Conservation (phyloP, 2,888 invertebrate genomes). For the Pachydiplax longipennis region DNA sequence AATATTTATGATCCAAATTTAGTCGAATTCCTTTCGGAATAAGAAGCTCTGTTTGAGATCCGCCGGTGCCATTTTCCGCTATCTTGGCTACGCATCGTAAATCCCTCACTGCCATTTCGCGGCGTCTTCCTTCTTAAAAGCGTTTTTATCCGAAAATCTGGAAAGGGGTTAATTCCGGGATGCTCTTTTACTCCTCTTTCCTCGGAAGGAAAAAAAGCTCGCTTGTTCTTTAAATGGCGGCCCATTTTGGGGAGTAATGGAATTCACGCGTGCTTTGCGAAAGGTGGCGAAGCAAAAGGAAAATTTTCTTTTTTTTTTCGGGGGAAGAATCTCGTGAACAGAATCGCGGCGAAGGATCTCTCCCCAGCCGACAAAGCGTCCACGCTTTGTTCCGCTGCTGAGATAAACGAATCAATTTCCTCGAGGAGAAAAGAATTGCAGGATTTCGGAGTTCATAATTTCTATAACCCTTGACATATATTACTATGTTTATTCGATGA, state of each 20-base stretch:
- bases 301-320: background rate
- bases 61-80: background rate
- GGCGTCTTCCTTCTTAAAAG: background rate
- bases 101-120: background rate
- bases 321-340: background rate
- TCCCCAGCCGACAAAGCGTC: background rate
- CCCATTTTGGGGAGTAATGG: background rate
- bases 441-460: background rate
- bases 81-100: background rate
- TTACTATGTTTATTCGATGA: no score
- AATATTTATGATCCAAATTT: background rate
- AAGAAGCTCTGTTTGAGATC: background rate
- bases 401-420: background rate
- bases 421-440: background rate
- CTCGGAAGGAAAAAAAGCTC: background rate
- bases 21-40: background rate
- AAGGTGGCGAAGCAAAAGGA: background rate
- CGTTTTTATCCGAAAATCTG: constrained; percentile 27
- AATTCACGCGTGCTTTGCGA: constrained; percentile 1
- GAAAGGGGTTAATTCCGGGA: constrained; percentile 24
- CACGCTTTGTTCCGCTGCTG: background rate
- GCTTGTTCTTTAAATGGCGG: background rate
- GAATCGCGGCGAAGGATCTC: background rate
- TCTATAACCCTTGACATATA: no score
- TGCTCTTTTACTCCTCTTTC: background rate